Evolutionary conservation across 2,797 vertebrate species (phyloP), one percentile per base, ranked within the genome.

Genomic region (Phalloptychus januarius): DNA sequence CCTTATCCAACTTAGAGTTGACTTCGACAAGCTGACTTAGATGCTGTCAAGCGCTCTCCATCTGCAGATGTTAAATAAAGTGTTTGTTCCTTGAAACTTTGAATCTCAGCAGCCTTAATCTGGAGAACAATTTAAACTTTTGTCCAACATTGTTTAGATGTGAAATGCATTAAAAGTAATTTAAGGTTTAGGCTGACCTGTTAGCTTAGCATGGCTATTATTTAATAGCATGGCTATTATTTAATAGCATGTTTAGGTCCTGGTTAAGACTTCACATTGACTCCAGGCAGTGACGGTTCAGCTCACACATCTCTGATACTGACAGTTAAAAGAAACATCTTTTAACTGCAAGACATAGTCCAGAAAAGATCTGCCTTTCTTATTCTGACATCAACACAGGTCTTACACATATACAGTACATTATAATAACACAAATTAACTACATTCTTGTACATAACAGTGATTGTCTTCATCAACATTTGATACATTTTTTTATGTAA

Each of bases 291-390:
- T 31, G 6, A 33, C 18, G 31, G 58, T 23, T 75, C 16, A 10
- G 74, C n/a, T 1, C 56, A 36, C 12, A 20, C 40, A 46, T 36
- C 4, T 28, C 23, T n/a, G 28, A 20, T n/a, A 11, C 25, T n/a
- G 52, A 10, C 13, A 65, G 46, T n/a, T 70, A 69, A 11, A 61
- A 76, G 42, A 40, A 72, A 36, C 56, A 63, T 63, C 73, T 77
- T 58, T 20, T 52, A 52, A 8, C 48, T 3, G 6, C 48, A 15
- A 52, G 33, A 33, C 10, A n/a, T n/a, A 54, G 52, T 25, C 50
- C 50, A 52, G 23, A 25, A 52, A 52, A 25, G 7, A 23, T 52
- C 23, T 8, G 7, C 25, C 25, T 25, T 52, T 25, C 50, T 52
- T 25, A 52, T 52, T 23, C 50, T 52, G 20, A 23, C 25, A 52